Base-by-base conservation (phyloP, 2,797 vertebrate species). In the Pipistrellus nathusii region DNA sequence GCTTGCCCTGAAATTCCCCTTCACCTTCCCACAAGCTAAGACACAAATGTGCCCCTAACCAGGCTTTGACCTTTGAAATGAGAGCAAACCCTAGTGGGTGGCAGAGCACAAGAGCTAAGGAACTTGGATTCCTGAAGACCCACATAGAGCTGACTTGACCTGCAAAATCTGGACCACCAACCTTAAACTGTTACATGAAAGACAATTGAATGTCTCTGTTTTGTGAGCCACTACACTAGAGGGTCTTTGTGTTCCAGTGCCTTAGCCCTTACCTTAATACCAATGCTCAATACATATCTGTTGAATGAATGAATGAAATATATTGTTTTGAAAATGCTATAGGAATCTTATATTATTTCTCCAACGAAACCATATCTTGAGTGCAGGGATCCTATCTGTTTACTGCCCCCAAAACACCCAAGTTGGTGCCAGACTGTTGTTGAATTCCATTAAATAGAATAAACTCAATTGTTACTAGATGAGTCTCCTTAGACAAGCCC, bases 371-470 rank as follows among this genome's bases (percentile, higher is more conserved):
- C 35, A 30, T 57, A 86, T 23, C 44, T 76, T 85, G n/a, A 82
- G 17, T 75, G 23, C 23, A 93, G 32, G 53, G 23, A 51, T 6
- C 13, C 32, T 77, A 8, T 81, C 66, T 89, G 35, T 89, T 76
- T 89, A 89, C 46, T 30, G 8, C 30, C 20, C 20, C 44, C 68
- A 64, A 84, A 93, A 68, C 55, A 83, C 30, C 62, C 57, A 86
- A 55, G n/a, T 69, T 72, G 71, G 38, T 85, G 48, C 30, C 44
- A 38, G 57, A 30, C 38, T 88, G 32, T n/a, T 69, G 30, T 32
- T 46, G 69, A 88, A 88, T 35, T 71, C 69, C 94, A 92, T 96
- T 83, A 95, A 92, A 90, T 73, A 89, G 69, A 94, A 91, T 57
- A 91, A 86, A 95, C 44, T 95, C 30, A 51, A 17, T 77, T 86